phyloP scores from a whole-genome alignment of 2,888 invertebrate genomes.

The Tipula lateralis region DNA sequence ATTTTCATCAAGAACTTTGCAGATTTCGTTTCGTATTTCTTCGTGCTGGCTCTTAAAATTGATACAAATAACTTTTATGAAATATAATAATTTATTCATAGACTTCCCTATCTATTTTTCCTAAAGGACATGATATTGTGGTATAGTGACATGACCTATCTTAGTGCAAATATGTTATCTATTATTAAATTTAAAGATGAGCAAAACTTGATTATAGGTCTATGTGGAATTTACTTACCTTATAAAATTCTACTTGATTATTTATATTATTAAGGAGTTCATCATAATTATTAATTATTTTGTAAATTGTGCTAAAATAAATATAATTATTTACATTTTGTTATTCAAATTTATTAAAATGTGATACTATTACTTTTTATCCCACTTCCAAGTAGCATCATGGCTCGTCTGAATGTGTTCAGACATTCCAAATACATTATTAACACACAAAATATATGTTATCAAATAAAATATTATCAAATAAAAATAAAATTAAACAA shows the following conservation, averaged over 20 bases:
- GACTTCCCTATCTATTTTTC: too few species aligned
- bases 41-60: constrained; percentile 43
- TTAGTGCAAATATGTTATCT: not conserved
- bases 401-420: not conserved
- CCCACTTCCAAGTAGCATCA: not conserved
- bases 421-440: constrained; percentile 27
- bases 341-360: not conserved
- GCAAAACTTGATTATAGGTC: not conserved
- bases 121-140: not conserved
- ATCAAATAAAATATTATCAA: not conserved
- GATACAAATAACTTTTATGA: constrained; percentile 13
- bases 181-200: not conserved
- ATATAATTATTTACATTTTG: not conserved
- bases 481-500: not conserved
- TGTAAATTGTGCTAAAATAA: not conserved
- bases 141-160: not conserved
- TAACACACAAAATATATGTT: not conserved
- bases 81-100: not conserved
- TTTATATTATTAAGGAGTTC: constrained; percentile 41
- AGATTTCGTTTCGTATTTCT: constrained; percentile 42
- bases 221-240: constrained; percentile 32
- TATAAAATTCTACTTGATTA: constrained; percentile 41
- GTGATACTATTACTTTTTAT: not conserved
- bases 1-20: constrained; percentile 46
- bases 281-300: constrained; percentile 40